Evolutionary conservation across 2,113 vertebrate genomes (phyloP).

Genomic region (Callospermophilus lateralis): DNA sequence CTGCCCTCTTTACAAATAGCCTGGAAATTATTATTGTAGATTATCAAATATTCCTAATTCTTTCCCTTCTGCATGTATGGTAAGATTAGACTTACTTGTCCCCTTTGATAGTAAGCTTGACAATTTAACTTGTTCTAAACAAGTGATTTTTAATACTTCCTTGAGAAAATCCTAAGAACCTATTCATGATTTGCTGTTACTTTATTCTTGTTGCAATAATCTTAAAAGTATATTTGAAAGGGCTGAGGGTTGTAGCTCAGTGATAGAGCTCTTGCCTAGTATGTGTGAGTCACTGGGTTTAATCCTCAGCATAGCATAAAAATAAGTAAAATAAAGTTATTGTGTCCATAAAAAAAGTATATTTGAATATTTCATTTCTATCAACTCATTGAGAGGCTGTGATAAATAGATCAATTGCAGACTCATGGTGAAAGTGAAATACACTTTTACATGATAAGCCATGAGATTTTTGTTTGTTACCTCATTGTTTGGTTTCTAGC

Average conservation of each 20-base stretch:
- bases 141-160: not conserved
- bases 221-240: not conserved
- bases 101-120: not conserved
- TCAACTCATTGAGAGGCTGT: not conserved
- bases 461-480: conserved; percentile 14
- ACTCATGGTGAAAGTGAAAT: not conserved
- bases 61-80: not conserved
- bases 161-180: conserved; percentile 10
- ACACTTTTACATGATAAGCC: not conserved
- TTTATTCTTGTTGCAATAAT: not conserved
- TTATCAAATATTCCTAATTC: not conserved
- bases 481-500: not conserved
- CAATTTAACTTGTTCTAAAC: not conserved
- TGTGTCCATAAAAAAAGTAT: not conserved
- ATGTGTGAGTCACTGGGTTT: too few relatives aligned
- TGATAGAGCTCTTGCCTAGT: too few relatives aligned
- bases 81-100: not conserved
- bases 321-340: too few relatives aligned
- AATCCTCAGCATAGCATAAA: too few relatives aligned
- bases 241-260: too few relatives aligned
- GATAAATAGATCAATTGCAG: not conserved
- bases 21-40: conserved; percentile 19
- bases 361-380: not conserved
- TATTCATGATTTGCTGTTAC: not conserved
- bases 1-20: not conserved